Evolutionary conservation across 1,140 invertebrate species (phyloP), one percentile per base, ranked within the genome.

Genomic region (Apis cerana): DNA sequence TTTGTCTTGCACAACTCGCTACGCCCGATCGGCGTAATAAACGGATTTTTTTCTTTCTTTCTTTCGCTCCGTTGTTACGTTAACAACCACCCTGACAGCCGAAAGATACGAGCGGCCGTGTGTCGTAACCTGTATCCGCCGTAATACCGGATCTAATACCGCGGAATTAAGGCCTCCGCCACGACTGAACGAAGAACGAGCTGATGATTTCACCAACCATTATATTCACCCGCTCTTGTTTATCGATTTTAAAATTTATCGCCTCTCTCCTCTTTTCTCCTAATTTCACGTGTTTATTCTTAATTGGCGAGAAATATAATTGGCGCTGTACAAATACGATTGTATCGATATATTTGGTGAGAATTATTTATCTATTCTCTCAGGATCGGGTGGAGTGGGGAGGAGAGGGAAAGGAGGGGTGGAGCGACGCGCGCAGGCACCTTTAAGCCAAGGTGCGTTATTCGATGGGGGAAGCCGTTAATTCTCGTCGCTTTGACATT

Each of bases 401-500:
- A 7, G 58, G 33, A 8, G 19, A 4, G 5, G 21, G 27, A 0
- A 11, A 1, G 9, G 5, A 2, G 23, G 19, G 75, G 19, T 61
- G 21, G 19, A 8, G 64, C 21, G 33, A 65, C 21, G 23, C 70
- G 81, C 78, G 75, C 75, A 67, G 56, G 58, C 48, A 58, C 75
- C 75, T 71, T 82, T 70, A 82, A 65, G 75, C 33, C 33, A 43
- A 43, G 33, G 33, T 43, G 33, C 33, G 33, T 43, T 43, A 43
- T 43, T 5, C 33, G 33, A 43, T 43, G 61, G 62, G 81, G 68
- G 69, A 72, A 61, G 85, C 82, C 81, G 85, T 86, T 87, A 87
- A 87, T 86, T 84, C 77, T 77, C 23, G 76, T 75, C 33, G 81
- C 77, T 88, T 88, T 84, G 85, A 88, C 86, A 88, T 86, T 78